Evolutionary conservation across 2,113 vertebrate species (phyloP), one percentile per base, ranked within the genome.

Genomic region (Octodon degus): DNA sequence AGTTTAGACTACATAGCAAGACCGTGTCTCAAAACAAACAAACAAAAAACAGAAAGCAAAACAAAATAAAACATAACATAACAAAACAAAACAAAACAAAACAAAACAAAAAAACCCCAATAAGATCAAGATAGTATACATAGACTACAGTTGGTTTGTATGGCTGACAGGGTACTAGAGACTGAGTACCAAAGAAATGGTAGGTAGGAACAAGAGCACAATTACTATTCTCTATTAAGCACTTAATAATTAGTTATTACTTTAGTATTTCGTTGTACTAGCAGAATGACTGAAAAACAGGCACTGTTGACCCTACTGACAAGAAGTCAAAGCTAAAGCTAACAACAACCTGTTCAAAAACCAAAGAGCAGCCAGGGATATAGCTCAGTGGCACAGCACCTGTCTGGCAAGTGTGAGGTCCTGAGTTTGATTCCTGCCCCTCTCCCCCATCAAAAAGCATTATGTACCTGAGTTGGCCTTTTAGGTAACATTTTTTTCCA

Each of bases 301-400:
- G 19, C 4, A 25, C 47, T 76, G 81, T 47, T 82, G 91, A 34
- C 5, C 27, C 40, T 68, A 89, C 1, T 58, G 77, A 86, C 55
- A 84, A 95, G 40, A 68, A 76, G 30, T 55, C 85, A 81, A 90
- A 80, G 17, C 47, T 58, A 83, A 96, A 58, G 8, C 74, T 94
- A 92, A 67, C 50, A 50, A 50, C 50, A 50, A 50, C 24, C 40
- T 90, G 25, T 27, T 27, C 22, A 40, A 53, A 37, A 55, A 50
- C 65, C n/a, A 89, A 95, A 82, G 22, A 96, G 65, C 74, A 88
- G 13, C 30, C 65, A 67, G 65, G 65, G 65, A 67, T 32, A 67
- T 67, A 67, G 65, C 13, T 67, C 65, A 67, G 65, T 32, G 30
- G 30, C 65, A 67, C 65, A 34, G 65, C 12, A 13, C 65, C 65